phyloP scores from a whole-genome alignment of 2,888 invertebrate species.

The Petrolisthes manimaculis region DNA sequence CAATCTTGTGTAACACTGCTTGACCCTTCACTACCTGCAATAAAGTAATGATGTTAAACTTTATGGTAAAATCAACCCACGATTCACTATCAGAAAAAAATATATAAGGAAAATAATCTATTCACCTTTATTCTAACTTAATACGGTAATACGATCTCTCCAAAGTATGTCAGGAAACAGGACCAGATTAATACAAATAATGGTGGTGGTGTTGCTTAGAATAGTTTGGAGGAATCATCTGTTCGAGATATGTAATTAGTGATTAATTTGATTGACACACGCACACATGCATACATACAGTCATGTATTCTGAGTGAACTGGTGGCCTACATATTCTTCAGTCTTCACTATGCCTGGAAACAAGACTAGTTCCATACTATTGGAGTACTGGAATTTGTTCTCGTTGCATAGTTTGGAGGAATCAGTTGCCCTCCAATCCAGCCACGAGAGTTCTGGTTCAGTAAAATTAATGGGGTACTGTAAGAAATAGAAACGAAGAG shows the following conservation, averaged over 20 bases:
- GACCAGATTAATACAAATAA: too few species aligned
- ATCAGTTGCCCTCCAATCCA: too few species aligned
- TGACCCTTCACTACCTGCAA: constrained; percentile 64
- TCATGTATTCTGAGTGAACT: neutral
- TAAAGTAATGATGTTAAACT: neutral
- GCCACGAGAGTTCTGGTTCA: too few species aligned
- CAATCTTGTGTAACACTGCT: constrained; percentile 71
- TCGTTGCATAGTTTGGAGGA: too few species aligned
- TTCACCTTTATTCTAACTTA: neutral
- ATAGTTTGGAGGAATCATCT: too few species aligned
- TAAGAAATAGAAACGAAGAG: too few species aligned
- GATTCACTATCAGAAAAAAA: neutral
- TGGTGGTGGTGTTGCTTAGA: too few species aligned
- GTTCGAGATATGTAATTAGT: too few species aligned
- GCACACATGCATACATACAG: neutral
- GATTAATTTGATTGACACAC: neutral
- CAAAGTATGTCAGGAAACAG: too few species aligned
- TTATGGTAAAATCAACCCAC: neutral
- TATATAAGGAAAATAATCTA: neutral
- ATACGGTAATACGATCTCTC: neutral
- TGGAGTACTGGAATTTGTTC: too few species aligned
- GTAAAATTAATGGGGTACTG: too few species aligned
- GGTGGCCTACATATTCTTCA: neutral
- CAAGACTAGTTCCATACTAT: too few species aligned
- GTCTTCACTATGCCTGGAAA: neutral